Evolutionary conservation across 2,113 vertebrate species (phyloP), one percentile per base, ranked within the genome.

Genomic region (Pseudopipra pipra): DNA sequence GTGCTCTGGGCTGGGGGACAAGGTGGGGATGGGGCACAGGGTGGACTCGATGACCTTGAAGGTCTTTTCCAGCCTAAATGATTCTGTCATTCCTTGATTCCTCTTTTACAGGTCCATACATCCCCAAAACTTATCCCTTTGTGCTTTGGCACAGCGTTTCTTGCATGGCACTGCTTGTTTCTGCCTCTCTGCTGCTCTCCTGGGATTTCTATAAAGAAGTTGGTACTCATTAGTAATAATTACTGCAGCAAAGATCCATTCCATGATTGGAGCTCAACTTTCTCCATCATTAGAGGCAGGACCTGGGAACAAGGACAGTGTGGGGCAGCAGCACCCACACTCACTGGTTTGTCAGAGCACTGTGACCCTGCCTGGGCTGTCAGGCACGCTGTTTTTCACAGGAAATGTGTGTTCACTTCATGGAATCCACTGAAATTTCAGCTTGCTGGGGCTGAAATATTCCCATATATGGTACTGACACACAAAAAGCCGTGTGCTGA

Each of bases 101-200:
- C 3, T 2, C 44, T 82, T 63, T 77, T 65, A 49, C 0, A 3
- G 11, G 39, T 37, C 18, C 0, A 0, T 33, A 15, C 1, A 0
- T 8, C 41, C 80, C 18, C 0, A 0, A 81, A 80, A 66, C 7
- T 8, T 12, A 1, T 25, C 51, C 37, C 18, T 41, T 68, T 3
- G 1, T n/a, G 4, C 33, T 22, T 24, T 23, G 0, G 1, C 2
- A 1, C 37, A 62, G 58, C 0, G 0, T 43, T 46, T 49, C 31
- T 44, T 39, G 43, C 35, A 55, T 33, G 72, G n/a, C 18, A 4
- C 14, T 63, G 12, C 43, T 63, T 1, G 0, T 11, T 52, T 65
- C 56, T 61, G 41, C 35, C 56, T 79, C 46, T 49, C 59, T 93
- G 76, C 39, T 33, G 39, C 27, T 85, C 41, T n/a, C 5, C 47